These are phyloP conservation scores for Himalopsyche kuldschensis DNA, from an alignment of 2,888 invertebrate species.

Conservation along the genomic window DNA sequence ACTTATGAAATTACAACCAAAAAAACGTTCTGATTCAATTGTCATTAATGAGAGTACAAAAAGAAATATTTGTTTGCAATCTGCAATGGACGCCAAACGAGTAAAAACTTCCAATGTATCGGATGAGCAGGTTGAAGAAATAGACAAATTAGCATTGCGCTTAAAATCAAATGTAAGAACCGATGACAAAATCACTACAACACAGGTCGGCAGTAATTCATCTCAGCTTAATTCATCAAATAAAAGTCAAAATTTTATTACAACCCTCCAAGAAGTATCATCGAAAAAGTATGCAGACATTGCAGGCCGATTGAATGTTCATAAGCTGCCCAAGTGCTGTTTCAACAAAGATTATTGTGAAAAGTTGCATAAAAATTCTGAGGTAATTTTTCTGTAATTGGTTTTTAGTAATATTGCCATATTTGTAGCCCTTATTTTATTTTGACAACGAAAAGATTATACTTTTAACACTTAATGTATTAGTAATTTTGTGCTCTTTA, in stretches of 20 bases:
- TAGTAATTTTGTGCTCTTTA: too few species aligned
- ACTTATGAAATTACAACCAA: not conserved
- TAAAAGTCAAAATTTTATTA: slow-evolving; percentile 22
- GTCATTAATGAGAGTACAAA: not conserved
- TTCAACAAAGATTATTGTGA: slow-evolving; percentile 1
- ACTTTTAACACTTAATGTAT: too few species aligned
- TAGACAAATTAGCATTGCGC: not conserved
- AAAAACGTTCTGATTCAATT: not conserved
- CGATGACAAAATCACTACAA: not conserved
- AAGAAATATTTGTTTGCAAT: not conserved
- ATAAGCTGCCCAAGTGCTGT: slow-evolving; percentile 15
- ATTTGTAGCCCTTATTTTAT: too few species aligned
- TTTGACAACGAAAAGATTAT: too few species aligned
- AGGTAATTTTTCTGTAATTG: slow-evolving; percentile 41
- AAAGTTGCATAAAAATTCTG: slow-evolving; percentile 9
- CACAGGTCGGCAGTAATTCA: not conserved
- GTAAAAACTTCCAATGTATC: slow-evolving; percentile 7
- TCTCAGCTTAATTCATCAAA: slow-evolving; percentile 16
- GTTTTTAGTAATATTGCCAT: too few species aligned
- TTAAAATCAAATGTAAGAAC: not conserved
- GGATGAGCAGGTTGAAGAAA: not conserved
- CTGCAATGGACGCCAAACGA: not conserved
- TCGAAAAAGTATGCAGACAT: slow-evolving; percentile 24
- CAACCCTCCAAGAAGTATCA: slow-evolving; percentile 19
- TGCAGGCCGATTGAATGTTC: slow-evolving; percentile 10